phyloP scores from a whole-genome alignment of 2,797 vertebrate species.

The Ara ararauna region DNA sequence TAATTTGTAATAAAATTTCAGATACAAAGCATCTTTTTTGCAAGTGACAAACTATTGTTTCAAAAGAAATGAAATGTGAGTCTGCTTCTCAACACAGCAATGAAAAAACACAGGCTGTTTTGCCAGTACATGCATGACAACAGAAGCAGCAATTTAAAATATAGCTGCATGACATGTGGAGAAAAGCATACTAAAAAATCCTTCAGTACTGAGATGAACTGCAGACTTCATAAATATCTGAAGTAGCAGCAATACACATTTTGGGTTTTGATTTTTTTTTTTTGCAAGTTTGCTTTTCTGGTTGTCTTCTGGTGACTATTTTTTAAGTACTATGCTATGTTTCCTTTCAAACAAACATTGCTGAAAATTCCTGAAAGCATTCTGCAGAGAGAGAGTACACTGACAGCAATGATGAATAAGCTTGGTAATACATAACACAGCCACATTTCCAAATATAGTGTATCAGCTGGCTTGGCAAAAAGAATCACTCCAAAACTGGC shows the following conservation, averaged over 20 bases:
- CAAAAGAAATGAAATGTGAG: neutral
- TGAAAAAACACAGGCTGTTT: neutral
- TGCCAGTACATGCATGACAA: neutral
- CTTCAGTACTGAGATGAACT: neutral
- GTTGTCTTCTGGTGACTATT: neutral
- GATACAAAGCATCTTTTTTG: neutral
- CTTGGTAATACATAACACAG: conserved; percentile 25
- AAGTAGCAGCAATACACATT: neutral
- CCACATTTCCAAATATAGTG: conserved; percentile 66
- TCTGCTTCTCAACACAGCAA: neutral
- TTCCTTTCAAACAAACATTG: neutral
- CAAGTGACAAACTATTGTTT: neutral
- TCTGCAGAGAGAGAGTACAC: conserved; percentile 5
- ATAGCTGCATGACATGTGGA: neutral
- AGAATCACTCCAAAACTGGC: conserved; percentile 15
- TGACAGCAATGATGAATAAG: conserved; percentile 42
- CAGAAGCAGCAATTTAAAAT: neutral
- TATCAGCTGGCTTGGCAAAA: conserved; percentile 29
- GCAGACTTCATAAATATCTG: neutral
- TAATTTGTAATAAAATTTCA: neutral
- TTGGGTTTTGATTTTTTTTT: neutral
- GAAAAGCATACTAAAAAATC: neutral
- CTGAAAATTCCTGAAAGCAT: conserved; percentile 32
- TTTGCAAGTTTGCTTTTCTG: neutral
- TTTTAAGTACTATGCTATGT: neutral